Base-by-base conservation (phyloP, 2,888 invertebrate species). In the Dromius quadrimaculatus region DNA sequence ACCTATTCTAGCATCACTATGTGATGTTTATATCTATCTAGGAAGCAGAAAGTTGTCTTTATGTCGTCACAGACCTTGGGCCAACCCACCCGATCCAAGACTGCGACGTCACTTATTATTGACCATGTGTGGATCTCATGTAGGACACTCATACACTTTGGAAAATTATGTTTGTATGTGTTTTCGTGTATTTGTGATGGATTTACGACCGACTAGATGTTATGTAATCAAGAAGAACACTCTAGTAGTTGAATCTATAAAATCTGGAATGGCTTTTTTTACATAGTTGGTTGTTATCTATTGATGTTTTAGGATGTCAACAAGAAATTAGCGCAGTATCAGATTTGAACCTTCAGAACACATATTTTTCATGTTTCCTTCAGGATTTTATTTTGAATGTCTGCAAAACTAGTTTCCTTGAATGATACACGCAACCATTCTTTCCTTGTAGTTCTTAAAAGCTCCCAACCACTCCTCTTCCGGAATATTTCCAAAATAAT, bases 41-140 rank as follows among this genome's bases (percentile, higher is more conserved):
- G 71, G 71, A 71, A 71, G 71, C 71, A 47, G 71, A 71, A 71
- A 71, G 71, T 71, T 66, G 71, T 70, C 47, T 61, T 38, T 64
- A 61, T 71, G 71, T 71, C 71, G 71, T 71, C 71, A 65, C 47
- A 71, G 71, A 71, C 71, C 71, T 71, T 71, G 71, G 71, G 11
- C 71, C 65, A 59, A 71, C 71, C 65, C 71, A 71, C 65, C 62
- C 62, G 70, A 62, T 70, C 70, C 19, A 50, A 47, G 50, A 41
- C 15, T 5, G 34, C 45, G 50, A 61, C 62, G 61, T 62, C 61
- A 61, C 45, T 62, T 54, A 66, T 70, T 70, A 70, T 70, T 70
- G 70, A 70, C 70, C 70, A 70, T 70, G 70, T 70, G 70, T 68
- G 70, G 50, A 62, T 70, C 70, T 70, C 70, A 70, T 70, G 62